Evolutionary conservation across 2,888 invertebrate genomes (phyloP).

Genomic region (Morinoia aosen): DNA sequence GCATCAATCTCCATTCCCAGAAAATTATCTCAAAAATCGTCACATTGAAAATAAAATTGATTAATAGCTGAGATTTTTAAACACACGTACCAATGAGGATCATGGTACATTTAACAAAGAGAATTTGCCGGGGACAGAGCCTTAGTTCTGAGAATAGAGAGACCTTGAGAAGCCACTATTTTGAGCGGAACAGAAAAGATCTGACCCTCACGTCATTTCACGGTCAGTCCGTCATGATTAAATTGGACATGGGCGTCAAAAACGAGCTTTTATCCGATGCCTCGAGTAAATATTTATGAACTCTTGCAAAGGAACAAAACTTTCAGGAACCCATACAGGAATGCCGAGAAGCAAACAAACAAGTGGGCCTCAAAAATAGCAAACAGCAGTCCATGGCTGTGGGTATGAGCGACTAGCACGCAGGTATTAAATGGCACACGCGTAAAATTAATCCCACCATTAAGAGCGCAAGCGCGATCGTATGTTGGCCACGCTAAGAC

Average conservation of each 20-base stretch:
- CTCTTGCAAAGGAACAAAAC: not conserved
- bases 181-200: constrained; percentile 6
- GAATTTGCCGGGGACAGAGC: not conserved
- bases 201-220: constrained; percentile 4
- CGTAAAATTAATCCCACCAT: not conserved
- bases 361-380: not conserved
- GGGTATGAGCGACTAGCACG: not conserved
- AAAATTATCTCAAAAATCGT: not conserved
- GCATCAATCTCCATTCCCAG: not conserved
- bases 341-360: constrained; percentile 40
- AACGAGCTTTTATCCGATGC: not conserved
- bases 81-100: not conserved
- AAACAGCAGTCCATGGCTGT: not conserved
- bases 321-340: not conserved
- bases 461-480: not conserved
- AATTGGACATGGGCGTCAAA: constrained; percentile 28
- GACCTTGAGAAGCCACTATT: not conserved
- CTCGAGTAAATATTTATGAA: constrained; percentile 33
- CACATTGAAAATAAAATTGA: not conserved
- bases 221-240: not conserved
- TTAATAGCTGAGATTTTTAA: not conserved
- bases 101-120: constrained; percentile 4
- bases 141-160: not conserved
- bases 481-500: not conserved
- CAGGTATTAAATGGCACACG: not conserved